These are phyloP conservation scores for Galendromus occidentalis DNA, from an alignment of 1,140 invertebrate species.

Conservation along the genomic window DNA sequence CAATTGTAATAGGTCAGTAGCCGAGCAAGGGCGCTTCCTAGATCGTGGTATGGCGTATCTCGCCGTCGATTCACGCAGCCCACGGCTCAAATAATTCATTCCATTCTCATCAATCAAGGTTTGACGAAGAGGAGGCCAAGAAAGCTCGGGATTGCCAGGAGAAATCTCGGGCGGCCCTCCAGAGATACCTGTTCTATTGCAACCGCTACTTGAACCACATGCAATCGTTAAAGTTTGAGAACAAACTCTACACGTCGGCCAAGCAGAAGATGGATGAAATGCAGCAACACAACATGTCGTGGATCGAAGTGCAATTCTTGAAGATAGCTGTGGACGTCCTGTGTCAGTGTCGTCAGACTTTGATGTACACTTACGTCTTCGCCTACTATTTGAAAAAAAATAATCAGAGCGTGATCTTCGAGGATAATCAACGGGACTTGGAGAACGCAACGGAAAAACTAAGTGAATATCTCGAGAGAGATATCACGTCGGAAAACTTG, in stretches of 20 bases:
- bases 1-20: neutral
- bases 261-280: conserved; percentile 99
- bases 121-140: conserved; percentile 89
- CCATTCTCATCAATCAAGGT: too few relatives aligned
- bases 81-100: too few relatives aligned
- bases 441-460: conserved; percentile 89
- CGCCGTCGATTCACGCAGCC: too few relatives aligned
- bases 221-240: conserved; percentile 93
- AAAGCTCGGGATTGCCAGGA: conserved; percentile 88
- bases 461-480: conserved; percentile 89
- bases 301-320: conserved; percentile 73
- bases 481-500: conserved; percentile 92
- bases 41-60: too few relatives aligned
- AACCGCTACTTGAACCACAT: conserved; percentile 99
- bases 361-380: conserved; percentile 99
- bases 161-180: conserved; percentile 65
- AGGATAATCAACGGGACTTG: conserved; percentile 94
- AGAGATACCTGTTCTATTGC: conserved; percentile 93
- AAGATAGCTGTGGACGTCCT: conserved; percentile 95
- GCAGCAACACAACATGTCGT: conserved; percentile 98
- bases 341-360: conserved; percentile 84
- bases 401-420: conserved; percentile 97
- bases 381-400: conserved; percentile 94
- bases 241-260: conserved; percentile 76
- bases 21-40: too few relatives aligned